These are phyloP conservation scores for Anser brachyrhynchus DNA, from an alignment of 2,113 vertebrate genomes.

Conservation along the genomic window DNA sequence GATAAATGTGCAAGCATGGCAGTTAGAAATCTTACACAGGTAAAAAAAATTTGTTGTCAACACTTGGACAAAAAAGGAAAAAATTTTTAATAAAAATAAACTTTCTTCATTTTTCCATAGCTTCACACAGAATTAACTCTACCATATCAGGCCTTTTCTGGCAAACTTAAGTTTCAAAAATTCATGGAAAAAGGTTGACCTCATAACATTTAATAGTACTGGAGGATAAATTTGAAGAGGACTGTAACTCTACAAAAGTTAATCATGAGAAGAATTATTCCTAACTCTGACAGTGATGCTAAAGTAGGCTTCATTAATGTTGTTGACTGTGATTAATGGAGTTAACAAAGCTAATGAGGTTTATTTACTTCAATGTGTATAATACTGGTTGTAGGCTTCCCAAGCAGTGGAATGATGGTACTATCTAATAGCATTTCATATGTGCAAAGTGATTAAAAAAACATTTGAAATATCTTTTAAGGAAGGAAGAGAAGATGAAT, in stretches of 20 bases:
- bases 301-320: slow-evolving; percentile 19
- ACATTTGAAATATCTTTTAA: slow-evolving; percentile 43
- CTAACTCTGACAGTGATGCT: not conserved
- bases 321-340: slow-evolving; percentile 41
- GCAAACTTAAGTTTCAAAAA: slow-evolving; percentile 7
- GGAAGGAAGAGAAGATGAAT: slow-evolving; percentile 40
- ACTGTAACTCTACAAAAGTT: not conserved
- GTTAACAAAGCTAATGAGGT: slow-evolving; percentile 56
- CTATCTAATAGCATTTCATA: slow-evolving; percentile 12
- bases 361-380: slow-evolving; percentile 51
- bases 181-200: not conserved
- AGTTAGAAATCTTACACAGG: not conserved
- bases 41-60: not conserved
- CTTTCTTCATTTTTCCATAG: not conserved
- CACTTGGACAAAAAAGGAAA: not conserved
- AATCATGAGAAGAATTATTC: slow-evolving; percentile 12
- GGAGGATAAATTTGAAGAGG: not conserved
- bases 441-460: slow-evolving; percentile 44
- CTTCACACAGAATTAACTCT: not conserved
- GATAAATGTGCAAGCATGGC: not conserved
- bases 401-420: not conserved
- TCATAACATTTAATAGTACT: not conserved
- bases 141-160: not conserved
- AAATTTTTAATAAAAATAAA: not conserved
- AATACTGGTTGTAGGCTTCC: slow-evolving; percentile 4